Base-by-base conservation (phyloP, 2,113 vertebrate species). In the Paramisgurnus dabryanus region DNA sequence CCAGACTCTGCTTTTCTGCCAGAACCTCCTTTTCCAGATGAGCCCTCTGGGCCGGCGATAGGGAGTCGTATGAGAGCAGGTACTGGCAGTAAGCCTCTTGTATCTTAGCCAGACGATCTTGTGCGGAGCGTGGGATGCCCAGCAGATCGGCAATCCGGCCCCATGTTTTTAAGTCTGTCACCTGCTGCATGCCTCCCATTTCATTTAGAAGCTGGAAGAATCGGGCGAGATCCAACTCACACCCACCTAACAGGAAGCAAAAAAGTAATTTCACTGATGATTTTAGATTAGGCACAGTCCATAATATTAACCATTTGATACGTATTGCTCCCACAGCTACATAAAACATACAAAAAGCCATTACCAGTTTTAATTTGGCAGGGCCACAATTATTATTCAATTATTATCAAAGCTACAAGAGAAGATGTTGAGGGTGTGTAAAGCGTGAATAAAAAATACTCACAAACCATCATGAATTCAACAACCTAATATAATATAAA, bases 121-220 rank as follows among this genome's bases (percentile, higher is more conserved):
- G 95, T 89, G 95, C 95, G 17, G 94, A 94, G 88, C 92, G 95
- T 64, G 95, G 95, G 87, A 96, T 94, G 71, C 95, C 95, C 87
- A 96, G 91, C 91, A 95, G 89, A 87, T 96, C 95, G 80, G 95
- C 95, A 84, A 96, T 92, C 85, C 95, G 95, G 88, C 94, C 95
- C 95, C 95, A 96, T 79, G 95, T 96, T 92, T 96, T 96, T 90
- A 95, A 91, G 93, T 96, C 95, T 87, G 93, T 96, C 91, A 96
- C 95, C 91, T 95, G 95, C 92, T 96, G 95, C 95, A 96, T 95
- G 87, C 95, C 95, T 3, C 95, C 95, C 95, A 96, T 96, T 90
- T 96, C 95, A 1, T 96, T 95, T 81, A 96, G 94, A 88, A 96
- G 89, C 89, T 95, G 95, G 87, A 95, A 95, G 85, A 96, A 96